These are phyloP conservation scores for Cheilosia vernalis DNA, from an alignment of 2,888 invertebrate genomes.

Conservation along the genomic window DNA sequence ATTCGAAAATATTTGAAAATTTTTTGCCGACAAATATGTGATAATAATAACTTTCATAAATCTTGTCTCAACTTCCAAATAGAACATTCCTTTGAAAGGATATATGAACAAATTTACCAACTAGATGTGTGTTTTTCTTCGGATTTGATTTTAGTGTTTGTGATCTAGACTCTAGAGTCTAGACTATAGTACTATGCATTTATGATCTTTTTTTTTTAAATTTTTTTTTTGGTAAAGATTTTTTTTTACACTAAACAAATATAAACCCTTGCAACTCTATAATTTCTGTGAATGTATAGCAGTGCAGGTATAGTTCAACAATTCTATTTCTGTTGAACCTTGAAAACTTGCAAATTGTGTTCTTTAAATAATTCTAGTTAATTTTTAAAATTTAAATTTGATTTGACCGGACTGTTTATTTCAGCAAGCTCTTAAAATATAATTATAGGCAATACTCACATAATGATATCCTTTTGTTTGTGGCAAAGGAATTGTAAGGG, in stretches of 20 bases:
- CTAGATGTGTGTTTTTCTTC: not conserved
- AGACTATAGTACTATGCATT: constrained; percentile 22
- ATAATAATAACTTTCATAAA: constrained; percentile 45
- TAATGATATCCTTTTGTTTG: constrained; percentile 66
- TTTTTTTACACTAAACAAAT: constrained; percentile 14
- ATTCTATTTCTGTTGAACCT: constrained; percentile 41
- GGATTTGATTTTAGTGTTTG: not conserved
- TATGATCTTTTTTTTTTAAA: constrained; percentile 30
- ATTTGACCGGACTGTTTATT: not conserved
- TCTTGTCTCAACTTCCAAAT: constrained; percentile 41
- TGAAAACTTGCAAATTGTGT: constrained; percentile 37
- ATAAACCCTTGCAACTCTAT: constrained; percentile 21
- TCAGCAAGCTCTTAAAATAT: not conserved
- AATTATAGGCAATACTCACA: constrained; percentile 47
- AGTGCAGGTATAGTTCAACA: constrained; percentile 53
- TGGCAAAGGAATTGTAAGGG: constrained; percentile 70
- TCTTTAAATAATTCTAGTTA: not conserved
- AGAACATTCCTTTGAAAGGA: too few species aligned
- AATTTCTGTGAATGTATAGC: constrained; percentile 66
- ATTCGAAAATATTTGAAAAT: not conserved
- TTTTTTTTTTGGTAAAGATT: not conserved
- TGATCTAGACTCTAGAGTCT: too few species aligned
- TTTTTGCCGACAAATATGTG: constrained; percentile 38
- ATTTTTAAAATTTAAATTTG: too few species aligned
- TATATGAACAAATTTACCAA: too few species aligned